A percentile compares a stretch with the other conserved stretches of the same genome.
phyloP scores from a whole-genome alignment of 2,888 invertebrate genomes.

The Hemithea aestivaria region DNA sequence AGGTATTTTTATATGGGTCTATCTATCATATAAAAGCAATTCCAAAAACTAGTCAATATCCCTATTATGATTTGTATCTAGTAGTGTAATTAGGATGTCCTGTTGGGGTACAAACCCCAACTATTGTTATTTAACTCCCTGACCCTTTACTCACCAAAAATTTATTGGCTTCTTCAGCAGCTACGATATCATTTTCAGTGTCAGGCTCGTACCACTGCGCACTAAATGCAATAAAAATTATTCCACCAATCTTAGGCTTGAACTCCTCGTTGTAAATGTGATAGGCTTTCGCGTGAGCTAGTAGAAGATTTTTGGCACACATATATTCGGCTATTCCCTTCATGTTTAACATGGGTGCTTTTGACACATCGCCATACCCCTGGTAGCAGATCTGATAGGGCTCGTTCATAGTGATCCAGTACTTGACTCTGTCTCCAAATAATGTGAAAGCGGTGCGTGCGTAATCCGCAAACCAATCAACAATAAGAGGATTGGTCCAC shows the following conservation, averaged over 20 bases:
- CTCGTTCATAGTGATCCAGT: constrained; percentile 80
- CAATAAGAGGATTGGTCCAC: constrained; percentile 56
- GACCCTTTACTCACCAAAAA: constrained; percentile 53
- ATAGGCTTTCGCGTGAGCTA: constrained; percentile 74
- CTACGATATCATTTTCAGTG: constrained; percentile 53
- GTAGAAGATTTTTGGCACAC: constrained; percentile 63
- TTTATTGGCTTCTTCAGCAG: constrained; percentile 66
- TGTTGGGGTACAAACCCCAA: too few species aligned
- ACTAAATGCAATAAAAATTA: constrained; percentile 67
- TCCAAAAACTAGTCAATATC: too few species aligned
- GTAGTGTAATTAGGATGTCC: too few species aligned
- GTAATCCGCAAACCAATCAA: constrained; percentile 64
- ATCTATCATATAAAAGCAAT: too few species aligned
- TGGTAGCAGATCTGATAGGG: constrained; percentile 50
- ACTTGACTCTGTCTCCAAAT: constrained; percentile 68
- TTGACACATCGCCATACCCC: constrained; percentile 55
- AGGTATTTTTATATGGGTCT: too few species aligned
- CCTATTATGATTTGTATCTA: too few species aligned
- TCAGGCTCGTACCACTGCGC: constrained; percentile 71
- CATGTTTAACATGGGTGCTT: constrained; percentile 46
- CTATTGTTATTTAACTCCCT: too few species aligned
- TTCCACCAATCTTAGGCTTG: constrained; percentile 53
- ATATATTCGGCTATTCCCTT: constrained; percentile 67
- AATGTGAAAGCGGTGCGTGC: constrained; percentile 52
- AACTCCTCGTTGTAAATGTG: constrained; percentile 54